Base-by-base conservation (phyloP, 2,797 vertebrate genomes). In the Calcarius lapponicus region DNA sequence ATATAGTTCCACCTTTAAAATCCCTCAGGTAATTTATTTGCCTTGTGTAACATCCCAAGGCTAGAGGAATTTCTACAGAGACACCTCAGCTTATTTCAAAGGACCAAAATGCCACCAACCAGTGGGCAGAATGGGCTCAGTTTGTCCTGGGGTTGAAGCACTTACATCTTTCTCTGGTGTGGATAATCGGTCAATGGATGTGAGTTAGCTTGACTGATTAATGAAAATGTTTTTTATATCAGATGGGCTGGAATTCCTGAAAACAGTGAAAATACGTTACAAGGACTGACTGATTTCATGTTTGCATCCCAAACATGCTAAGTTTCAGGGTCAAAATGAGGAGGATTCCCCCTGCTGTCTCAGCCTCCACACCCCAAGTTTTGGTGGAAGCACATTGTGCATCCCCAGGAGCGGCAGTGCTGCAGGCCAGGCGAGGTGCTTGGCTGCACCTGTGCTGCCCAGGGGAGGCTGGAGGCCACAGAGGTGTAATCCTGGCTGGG, bases 301-400 rank as follows among this genome's bases (percentile, higher is more conserved):
- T 76, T 83, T 51, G 1, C 12, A 15, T 56, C 25, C 43, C 43
- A 62, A 50, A 79, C 38, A 26, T 0, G 0, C 47, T 61, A 26
- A 10, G 5, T 64, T 66, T 76, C 53, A 21, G 31, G 22, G 56
- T 11, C 4, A 6, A 76, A 70, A 43, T 2, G 6, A 71, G 42
- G n/a, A 76, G 22, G 18, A 6, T 14, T 67, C 6, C 0, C 0
- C 7, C 53, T 26, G 21, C 19, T 17, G 45, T 50, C 19, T 70
- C 50, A n/a, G 53, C 17, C 66, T 53, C 54, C 0, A 0, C 0
- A 3, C 14, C 24, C 61, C 13, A 16, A 7, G 26, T 13, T 0
- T 56, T 29, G 34, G 53, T 16, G 2, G 2, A 75, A 43, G 9
- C 24, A 45, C 42, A 54, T n/a, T 54, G 42, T 51, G 4, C 78